Conservation (phyloP, 2,113 vertebrate genomes). For the Hippopotamus amphibius region DNA sequence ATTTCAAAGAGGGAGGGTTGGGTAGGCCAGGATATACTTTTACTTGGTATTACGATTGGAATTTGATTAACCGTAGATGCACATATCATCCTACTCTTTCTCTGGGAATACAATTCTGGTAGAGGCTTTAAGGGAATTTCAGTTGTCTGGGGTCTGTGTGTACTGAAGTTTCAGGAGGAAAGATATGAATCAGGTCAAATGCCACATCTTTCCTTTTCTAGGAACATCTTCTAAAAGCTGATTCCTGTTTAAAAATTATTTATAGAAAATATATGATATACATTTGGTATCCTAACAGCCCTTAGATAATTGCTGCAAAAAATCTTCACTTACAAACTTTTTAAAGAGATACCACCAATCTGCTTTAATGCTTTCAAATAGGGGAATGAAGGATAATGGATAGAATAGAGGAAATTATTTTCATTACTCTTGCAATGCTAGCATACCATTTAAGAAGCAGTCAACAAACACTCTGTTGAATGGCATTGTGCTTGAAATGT, state of each 20-base stretch:
- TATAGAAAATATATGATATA: not conserved
- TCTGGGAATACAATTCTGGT: not conserved
- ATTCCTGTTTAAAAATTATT: conserved; percentile 37
- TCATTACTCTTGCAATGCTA: not conserved
- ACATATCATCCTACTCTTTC: not conserved
- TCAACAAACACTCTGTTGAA: not conserved
- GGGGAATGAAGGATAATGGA: not conserved
- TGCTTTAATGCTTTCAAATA: not conserved
- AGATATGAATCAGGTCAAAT: not conserved
- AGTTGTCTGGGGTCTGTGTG: not conserved
- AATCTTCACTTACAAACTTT: conserved; percentile 4
- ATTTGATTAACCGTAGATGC: not conserved
- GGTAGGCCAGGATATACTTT: not conserved
- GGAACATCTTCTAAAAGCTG: not conserved
- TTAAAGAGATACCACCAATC: not conserved
- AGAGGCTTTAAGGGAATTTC: not conserved
- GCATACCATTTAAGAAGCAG: not conserved
- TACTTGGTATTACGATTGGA: not conserved
- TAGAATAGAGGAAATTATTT: not conserved
- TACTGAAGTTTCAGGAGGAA: not conserved
- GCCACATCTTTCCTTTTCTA: not conserved
- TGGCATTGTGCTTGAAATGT: not conserved
- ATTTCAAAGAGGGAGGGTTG: not conserved
- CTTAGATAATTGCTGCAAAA: not conserved
- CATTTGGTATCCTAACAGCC: not conserved